A percentile compares a stretch with the other conserved stretches of the same genome.
phyloP scores from a whole-genome alignment of 2,888 invertebrate genomes.

The Xanthia icteritia region DNA sequence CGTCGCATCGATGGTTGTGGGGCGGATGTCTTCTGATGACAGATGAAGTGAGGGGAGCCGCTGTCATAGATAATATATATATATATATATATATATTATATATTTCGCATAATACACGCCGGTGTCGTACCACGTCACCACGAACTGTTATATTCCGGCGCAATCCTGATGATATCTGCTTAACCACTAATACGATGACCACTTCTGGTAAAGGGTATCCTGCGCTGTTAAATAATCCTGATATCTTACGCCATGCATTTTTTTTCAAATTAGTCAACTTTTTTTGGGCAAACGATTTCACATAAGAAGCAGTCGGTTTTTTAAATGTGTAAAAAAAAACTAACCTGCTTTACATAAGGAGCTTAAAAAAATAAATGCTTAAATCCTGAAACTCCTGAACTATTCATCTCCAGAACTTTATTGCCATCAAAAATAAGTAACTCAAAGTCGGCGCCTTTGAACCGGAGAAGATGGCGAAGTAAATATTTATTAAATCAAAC shows the following conservation, averaged over 20 bases:
- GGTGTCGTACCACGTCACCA: neutral
- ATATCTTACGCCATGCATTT: no score
- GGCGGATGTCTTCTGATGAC: neutral
- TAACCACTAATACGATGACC: neutral
- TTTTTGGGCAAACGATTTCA: no score
- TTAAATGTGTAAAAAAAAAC: no score
- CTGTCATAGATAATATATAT: neutral
- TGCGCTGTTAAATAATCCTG: neutral
- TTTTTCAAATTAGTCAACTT: no score
- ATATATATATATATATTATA: no score
- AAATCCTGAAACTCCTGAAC: neutral
- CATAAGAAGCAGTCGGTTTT: no score
- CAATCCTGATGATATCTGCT: neutral
- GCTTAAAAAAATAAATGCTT: no score
- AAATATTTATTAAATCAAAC: conserved; percentile 61
- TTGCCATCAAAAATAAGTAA: conserved; percentile 32
- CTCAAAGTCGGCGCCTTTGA: conserved; percentile 27
- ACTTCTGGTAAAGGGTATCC: neutral
- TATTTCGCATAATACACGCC: no score
- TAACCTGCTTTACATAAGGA: no score
- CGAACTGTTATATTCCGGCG: neutral
- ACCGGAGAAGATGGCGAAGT: conserved; percentile 35
- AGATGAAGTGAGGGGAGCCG: neutral
- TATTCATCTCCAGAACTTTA: conserved; percentile 20
- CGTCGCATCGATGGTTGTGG: neutral